phyloP scores from a whole-genome alignment of 2,888 invertebrate species.

The Malthinus flaveolus region DNA sequence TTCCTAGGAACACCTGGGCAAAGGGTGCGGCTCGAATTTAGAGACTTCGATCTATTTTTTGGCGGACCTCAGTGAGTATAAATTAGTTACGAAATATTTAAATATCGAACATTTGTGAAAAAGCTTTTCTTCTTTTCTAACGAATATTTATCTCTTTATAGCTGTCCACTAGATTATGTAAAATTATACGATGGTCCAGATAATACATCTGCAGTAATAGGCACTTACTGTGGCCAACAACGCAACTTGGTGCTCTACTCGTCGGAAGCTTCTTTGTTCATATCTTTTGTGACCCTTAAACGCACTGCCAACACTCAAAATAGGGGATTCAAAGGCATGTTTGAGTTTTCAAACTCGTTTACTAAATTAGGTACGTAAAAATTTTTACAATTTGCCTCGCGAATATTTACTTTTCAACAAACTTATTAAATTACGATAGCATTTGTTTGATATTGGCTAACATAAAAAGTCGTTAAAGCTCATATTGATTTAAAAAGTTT shows the following conservation, averaged over 20 bases:
- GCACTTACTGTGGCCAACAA: constrained; percentile 97
- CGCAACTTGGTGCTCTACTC: constrained; percentile 95
- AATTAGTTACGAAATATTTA: not conserved
- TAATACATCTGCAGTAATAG: constrained; percentile 86
- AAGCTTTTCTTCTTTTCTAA: not conserved
- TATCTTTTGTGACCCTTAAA: constrained; percentile 89
- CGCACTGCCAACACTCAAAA: constrained; percentile 94
- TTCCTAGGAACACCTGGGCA: constrained; percentile 89
- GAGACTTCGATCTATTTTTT: constrained; percentile 98
- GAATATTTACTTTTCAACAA: not conserved
- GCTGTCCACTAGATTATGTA: constrained; percentile 98
- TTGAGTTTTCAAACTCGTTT: constrained; percentile 97
- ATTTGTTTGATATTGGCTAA: too few species aligned
- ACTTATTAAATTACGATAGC: not conserved
- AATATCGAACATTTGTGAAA: not conserved
- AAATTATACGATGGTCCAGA: constrained; percentile 95
- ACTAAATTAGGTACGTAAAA: constrained; percentile 87
- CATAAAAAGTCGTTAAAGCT: not conserved
- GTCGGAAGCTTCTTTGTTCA: constrained; percentile 85
- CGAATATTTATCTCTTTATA: constrained; percentile 52
- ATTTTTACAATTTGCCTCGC: not conserved
- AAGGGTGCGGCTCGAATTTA: constrained; percentile 91
- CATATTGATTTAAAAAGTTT: not conserved
- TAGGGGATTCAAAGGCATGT: constrained; percentile 97
- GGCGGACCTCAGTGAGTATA: constrained; percentile 95